These are phyloP conservation scores for Melikaiella ostensackeni DNA, from an alignment of 2,888 invertebrate genomes.

Conservation along the genomic window DNA sequence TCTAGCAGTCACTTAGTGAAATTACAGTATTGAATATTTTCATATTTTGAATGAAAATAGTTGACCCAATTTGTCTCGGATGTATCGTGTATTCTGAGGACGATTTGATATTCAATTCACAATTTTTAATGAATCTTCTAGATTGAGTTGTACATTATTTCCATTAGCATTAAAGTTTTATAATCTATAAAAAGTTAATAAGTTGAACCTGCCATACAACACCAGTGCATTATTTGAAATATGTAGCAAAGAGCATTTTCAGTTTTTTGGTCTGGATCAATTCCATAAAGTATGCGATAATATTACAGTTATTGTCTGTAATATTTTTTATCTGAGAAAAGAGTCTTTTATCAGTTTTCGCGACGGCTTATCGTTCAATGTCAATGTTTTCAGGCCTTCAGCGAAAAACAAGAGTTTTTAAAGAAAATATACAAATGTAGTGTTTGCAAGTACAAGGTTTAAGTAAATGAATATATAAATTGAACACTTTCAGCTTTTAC, in stretches of 20 bases:
- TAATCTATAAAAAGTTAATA: background rate
- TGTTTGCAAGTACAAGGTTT: too few species aligned
- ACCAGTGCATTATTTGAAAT: background rate
- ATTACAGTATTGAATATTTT: background rate
- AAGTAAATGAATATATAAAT: too few species aligned
- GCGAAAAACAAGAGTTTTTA: background rate
- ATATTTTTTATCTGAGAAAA: conserved; percentile 2
- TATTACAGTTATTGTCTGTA: background rate
- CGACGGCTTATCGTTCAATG: conserved; percentile 15
- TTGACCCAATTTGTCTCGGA: background rate
- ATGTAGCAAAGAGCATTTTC: background rate
- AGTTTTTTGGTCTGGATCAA: conserved; percentile 1
- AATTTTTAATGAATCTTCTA: background rate
- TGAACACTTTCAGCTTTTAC: too few species aligned
- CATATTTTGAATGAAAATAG: background rate
- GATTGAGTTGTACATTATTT: background rate
- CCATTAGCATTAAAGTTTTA: conserved; percentile 6
- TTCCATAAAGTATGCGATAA: background rate
- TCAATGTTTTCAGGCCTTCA: conserved; percentile 8
- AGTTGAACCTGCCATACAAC: background rate
- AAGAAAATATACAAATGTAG: too few species aligned
- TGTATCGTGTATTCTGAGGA: background rate
- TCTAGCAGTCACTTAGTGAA: background rate
- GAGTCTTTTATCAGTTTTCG: conserved; percentile 17
- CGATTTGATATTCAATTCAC: background rate